Evolutionary conservation across 2,797 vertebrate genomes (phyloP), one percentile per base, ranked within the genome.

Genomic region (Megalops cyprinoides): DNA sequence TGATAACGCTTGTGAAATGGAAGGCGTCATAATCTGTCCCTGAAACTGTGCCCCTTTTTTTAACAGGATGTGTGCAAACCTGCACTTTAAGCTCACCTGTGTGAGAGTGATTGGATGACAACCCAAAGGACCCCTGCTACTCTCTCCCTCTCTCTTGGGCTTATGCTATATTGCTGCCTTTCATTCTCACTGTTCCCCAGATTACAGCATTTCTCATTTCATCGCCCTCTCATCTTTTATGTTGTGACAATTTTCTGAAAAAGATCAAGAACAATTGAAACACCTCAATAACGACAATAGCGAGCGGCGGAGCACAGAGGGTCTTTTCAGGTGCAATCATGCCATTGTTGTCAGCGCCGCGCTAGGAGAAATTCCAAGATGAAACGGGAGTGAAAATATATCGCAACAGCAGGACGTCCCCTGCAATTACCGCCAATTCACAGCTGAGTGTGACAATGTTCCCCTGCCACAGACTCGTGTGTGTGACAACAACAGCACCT

Each of bases 1-100:
- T 65, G 9, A 65, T 60, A 1, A 60, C 9, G 25, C 58, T 14
- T 25, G n/a, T 12, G n/a, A 60, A 34, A 34, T 8, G 60, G 34
- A 15, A 34, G 28, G 28, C 31, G 34, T 34, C 12, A 9, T 65
- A 28, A 28, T 10, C 12, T 28, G 58, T 28, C 4, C 14, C 60
- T 34, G 28, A 65, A 65, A n/a, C 31, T 15, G 1, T 34, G 31
- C 53, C 58, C 56, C n/a, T n/a, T 77, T 77, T 80, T 80, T 74
- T 14, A 37, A 37, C 39, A 73, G 42, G 67, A 46, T 18, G 49
- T 14, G 44, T 15, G 23, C 44, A 23, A 60, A 46, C 31, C 42
- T 51, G 71, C 71, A 23, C 6, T 37, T 46, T 15, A 14, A 28
- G 56, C 31, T 44, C 18, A n/a, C 28, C n/a, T 15, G 25, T n/a